phyloP scores from a whole-genome alignment of 1,140 invertebrate genomes.

The Eueides isabella region DNA sequence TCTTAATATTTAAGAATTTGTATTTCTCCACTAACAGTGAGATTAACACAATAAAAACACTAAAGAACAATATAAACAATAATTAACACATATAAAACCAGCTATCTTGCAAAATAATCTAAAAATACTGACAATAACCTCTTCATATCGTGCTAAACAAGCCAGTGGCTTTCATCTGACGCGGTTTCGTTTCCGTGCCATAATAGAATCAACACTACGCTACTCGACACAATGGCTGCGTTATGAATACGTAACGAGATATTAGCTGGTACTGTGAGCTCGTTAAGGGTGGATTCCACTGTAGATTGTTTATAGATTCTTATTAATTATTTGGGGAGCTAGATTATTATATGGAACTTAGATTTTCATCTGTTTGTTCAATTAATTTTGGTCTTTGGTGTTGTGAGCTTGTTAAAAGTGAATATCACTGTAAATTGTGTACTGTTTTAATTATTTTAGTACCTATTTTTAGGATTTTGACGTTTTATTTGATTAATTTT shows the following conservation, averaged over 20 bases:
- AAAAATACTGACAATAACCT: constrained; percentile 18
- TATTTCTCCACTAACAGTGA: too few species aligned
- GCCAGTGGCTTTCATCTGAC: constrained; percentile 43
- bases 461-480: too few species aligned
- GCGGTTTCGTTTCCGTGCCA: constrained; percentile 63
- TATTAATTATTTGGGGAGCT: neutral
- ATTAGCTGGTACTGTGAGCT: constrained; percentile 53
- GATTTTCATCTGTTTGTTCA: neutral
- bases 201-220: constrained; percentile 69
- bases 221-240: constrained; percentile 62
- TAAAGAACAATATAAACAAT: too few species aligned
- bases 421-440: too few species aligned
- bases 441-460: too few species aligned
- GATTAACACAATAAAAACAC: neutral
- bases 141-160: constrained; percentile 24
- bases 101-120: neutral
- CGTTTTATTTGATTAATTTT: neutral
- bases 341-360: too few species aligned
- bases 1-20: too few species aligned
- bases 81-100: neutral
- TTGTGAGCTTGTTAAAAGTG: too few species aligned
- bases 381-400: neutral
- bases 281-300: constrained; percentile 12
- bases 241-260: constrained; percentile 72
- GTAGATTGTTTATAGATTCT: constrained; percentile 6